Conservation (phyloP, 2,113 vertebrate species). For the Trematomus loennbergii region DNA sequence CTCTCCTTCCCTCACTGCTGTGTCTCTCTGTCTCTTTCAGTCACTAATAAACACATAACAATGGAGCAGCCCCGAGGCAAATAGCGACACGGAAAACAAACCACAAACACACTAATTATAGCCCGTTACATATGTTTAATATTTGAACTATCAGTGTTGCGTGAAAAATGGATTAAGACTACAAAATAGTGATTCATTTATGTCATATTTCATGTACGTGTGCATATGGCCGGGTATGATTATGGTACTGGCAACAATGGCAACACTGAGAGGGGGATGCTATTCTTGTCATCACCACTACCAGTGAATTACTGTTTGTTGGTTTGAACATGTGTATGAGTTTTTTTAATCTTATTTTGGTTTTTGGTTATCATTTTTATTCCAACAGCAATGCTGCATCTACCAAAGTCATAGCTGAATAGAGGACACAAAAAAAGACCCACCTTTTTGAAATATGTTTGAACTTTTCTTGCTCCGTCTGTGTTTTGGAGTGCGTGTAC, state of each 20-base stretch:
- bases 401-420: background rate
- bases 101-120: conserved; percentile 85
- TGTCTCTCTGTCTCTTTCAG: conserved; percentile 79
- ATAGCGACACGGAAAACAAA: conserved; percentile 68
- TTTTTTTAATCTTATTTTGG: background rate
- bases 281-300: conserved; percentile 38
- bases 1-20: conserved; percentile 48
- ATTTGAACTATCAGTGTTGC: conserved; percentile 78
- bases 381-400: background rate
- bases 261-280: conserved; percentile 40
- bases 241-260: conserved; percentile 70
- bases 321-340: background rate
- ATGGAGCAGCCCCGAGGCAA: conserved; percentile 77
- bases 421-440: too few relatives aligned
- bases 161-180: conserved; percentile 77
- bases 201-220: conserved; percentile 71
- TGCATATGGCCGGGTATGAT: conserved; percentile 71
- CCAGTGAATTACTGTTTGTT: background rate
- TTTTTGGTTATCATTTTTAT: background rate
- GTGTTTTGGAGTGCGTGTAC: background rate
- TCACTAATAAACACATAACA: conserved; percentile 85
- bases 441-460: too few relatives aligned
- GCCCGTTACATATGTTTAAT: conserved; percentile 81
- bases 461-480: too few relatives aligned
- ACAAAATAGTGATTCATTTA: conserved; percentile 78